Evolutionary conservation across 2,888 invertebrate species (phyloP), one percentile per base, ranked within the genome.

Genomic region (Escarpia spicata): DNA sequence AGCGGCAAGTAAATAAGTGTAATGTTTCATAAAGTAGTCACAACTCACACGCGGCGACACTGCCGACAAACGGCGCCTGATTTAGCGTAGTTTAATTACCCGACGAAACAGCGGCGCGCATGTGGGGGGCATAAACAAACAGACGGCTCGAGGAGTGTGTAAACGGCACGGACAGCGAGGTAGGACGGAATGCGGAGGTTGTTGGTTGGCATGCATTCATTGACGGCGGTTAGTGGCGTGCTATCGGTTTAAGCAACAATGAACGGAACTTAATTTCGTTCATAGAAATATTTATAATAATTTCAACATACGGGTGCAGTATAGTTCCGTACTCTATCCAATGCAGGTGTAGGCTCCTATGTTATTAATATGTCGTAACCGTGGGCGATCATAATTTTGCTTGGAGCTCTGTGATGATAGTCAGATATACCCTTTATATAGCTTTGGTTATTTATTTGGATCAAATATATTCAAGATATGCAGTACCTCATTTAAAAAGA

Each of bases 11-110:
- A 75, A 75, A 75, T 75, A 75, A 75, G 75, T 75, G 6, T 75
- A 75, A 75, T 26, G 75, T 75, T 75, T 75, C 75, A 75, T 75
- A 75, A 75, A 75, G 75, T n/a, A n/a, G 75, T n/a, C 75, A 75
- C 75, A 75, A 75, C 75, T 75, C 75, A 75, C 75, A 6, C 75
- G 75, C 6, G 3, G 75, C 6, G 75, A 75, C 75, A 75, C 19
- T n/a, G 75, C 75, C 75, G 75, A 75, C 75, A 75, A 75, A 75
- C 75, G 75, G 19, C 26, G 75, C 75, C 75, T 75, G 75, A 75
- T 75, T 19, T 75, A 75, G 75, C n/a, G 75, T 26, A 75, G 26
- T 75, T 75, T 75, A 75, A 75, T 75, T 75, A 75, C 75, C 75
- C 75, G 75, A 26, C 26, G n/a, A 26, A 75, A 75, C 75, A 26